A percentile compares a stretch with the other conserved stretches of the same genome.
Conservation (phyloP, 2,888 invertebrate genomes). For the Meganola albula region DNA sequence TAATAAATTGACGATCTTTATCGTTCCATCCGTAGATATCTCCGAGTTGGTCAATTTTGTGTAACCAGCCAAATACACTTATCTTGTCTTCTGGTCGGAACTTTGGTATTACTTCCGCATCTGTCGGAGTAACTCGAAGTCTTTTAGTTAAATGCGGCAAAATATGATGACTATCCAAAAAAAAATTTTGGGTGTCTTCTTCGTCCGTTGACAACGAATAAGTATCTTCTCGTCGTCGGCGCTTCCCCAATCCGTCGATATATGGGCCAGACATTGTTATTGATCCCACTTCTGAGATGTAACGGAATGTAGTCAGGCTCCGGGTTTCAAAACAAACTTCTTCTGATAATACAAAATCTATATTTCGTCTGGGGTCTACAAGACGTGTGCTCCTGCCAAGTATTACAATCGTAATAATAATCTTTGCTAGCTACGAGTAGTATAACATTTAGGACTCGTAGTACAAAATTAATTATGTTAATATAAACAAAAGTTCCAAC, state of each 20-base stretch:
- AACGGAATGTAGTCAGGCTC: no score
- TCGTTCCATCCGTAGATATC: slow-evolving; percentile 26
- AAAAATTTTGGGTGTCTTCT: neutral
- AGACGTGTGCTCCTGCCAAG: no score
- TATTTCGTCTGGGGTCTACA: no score
- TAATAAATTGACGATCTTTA: slow-evolving; percentile 15
- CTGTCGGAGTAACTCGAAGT: neutral
- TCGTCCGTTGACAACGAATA: neutral
- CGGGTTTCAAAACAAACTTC: no score
- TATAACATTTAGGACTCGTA: no score
- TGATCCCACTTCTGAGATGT: neutral
- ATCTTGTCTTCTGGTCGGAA: slow-evolving; percentile 19
- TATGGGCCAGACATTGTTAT: neutral
- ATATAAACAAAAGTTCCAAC: no score
- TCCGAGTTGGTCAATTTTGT: slow-evolving; percentile 32
- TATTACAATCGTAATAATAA: no score
- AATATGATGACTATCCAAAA: neutral
- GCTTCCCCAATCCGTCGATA: neutral
- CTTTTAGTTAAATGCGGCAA: neutral
- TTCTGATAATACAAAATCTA: no score
- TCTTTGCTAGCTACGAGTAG: no score
- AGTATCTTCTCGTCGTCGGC: no score
- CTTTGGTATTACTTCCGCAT: slow-evolving; percentile 18
- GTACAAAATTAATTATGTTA: no score
- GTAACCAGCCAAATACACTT: slow-evolving; percentile 24